Evolutionary conservation across 2,888 invertebrate genomes (phyloP), one percentile per base, ranked within the genome.

Genomic region (Stenolophus ochropezus): DNA sequence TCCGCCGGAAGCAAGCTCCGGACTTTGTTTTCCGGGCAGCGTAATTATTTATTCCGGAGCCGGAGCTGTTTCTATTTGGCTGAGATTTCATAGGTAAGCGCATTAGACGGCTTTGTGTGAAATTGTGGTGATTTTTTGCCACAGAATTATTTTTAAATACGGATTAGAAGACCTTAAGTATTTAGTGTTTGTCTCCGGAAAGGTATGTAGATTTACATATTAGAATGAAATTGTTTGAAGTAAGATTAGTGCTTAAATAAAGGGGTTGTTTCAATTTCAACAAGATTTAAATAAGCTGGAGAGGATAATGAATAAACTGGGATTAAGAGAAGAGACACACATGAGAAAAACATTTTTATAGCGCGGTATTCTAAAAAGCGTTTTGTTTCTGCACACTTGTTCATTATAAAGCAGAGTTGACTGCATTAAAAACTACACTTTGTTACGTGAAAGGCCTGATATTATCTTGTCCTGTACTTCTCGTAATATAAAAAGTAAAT

Each of bases 11-110:
- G 65, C 47, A 47, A 47, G n/a, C 18, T 8, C 65, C 33, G 78
- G 61, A 61, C 65, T 78, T 65, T 21, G 61, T 78, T 78, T 77
- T 77, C 77, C 42, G 21, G 47, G 47, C 53, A 5, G 18, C 61
- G 61, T 78, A 78, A 78, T 78, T 78, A 78, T 78, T 65, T 65
- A 78, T 78, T 78, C 78, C 49, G 25, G 49, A 33, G 65, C 20
- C 3, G 33, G 20, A 27, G 18, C 27, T 69, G 65, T 69, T 65
- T 33, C 65, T 69, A 69, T 69, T 69, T 6, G 56, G 21, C 20
- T 69, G 65, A 69, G 65, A 69, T 69, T 69, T 69, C 65, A 69
- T 69, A 69, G 65, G 33, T 69, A 69, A 69, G 42, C 65, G 65
- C 65, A 69, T 69, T 69, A 69, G 42, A 18, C 6, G 18, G 42